Base-by-base conservation (phyloP, 1,140 invertebrate species). In the Drosophila yakuba region DNA sequence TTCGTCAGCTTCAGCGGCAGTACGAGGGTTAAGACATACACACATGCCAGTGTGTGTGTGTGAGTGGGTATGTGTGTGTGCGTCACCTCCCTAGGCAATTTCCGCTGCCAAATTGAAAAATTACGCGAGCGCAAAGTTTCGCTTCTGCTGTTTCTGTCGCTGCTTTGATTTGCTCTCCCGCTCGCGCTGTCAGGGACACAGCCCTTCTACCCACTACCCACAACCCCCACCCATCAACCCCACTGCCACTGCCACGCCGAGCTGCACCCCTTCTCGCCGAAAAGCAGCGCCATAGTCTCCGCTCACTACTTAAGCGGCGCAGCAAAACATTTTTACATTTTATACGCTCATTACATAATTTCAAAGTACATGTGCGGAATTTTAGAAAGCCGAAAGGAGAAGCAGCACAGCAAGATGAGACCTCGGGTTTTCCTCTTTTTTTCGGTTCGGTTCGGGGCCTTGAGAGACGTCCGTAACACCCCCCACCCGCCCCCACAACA, bases 101-200 rank as follows among this genome's bases (percentile, higher is more conserved):
- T 91, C 90, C 90, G 90, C 83, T 90, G 90, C 86, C 90, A 91
- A 91, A 91, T 91, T 91, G 90, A 91, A 91, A 91, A 91, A 91
- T 91, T 91, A 91, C 90, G 85, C 84, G 78, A 88, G 84, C 68
- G 80, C 80, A 86, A 88, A 86, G 75, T 88, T 86, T 88, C 44
- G 43, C 58, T 61, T 38, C 41, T 20, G 32, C 38, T 43, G 32
- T 25, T 41, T 28, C 63, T 48, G 39, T 60, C 58, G 58, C 51
- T 63, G 55, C 82, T 84, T 86, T 85, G 82, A 85, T 85, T 85
- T 86, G 61, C 69, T 63, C 20, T 64, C 48, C 20, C 54, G 25
- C 11, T 35, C 28, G 28, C 35, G n/a, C 35, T 41, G 15, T 61
- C 47, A 50, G 50, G 32, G 32, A 4, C 50, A 36, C 28, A 50